Percentiles rank a stretch among this genome's conserved stretches.
These are phyloP conservation scores for Pachycephala philippinensis DNA, from an alignment of 2,113 vertebrate species.

Conservation along the genomic window DNA sequence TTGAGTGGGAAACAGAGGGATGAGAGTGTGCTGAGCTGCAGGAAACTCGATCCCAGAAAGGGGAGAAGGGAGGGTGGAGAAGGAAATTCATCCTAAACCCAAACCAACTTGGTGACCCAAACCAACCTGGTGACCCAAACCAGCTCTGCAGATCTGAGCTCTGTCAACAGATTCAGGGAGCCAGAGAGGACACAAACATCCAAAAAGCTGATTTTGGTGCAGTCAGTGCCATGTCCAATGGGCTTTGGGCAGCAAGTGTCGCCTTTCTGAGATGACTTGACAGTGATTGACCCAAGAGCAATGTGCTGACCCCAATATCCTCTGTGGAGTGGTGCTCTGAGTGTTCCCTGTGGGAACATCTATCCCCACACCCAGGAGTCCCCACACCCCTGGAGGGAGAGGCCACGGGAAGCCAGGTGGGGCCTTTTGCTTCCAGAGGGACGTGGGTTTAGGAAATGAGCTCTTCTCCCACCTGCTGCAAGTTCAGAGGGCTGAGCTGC, in stretches of 20 bases:
- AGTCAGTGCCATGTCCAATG: rapidly evolving
- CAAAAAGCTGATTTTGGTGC: background rate
- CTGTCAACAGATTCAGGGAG: background rate
- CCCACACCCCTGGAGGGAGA: background rate
- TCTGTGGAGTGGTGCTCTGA: background rate
- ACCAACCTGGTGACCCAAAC: background rate
- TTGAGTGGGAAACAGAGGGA: background rate
- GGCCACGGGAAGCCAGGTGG: rapidly evolving
- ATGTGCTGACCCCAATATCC: background rate
- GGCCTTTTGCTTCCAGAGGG: background rate
- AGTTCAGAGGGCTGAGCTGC: background rate
- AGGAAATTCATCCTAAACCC: background rate
- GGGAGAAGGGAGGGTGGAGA: background rate
- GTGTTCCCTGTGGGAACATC: background rate
- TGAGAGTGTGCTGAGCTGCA: background rate
- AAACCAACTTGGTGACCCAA: background rate
- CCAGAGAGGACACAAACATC: background rate
- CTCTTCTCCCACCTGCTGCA: background rate
- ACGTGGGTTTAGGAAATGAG: background rate
- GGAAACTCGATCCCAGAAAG: background rate
- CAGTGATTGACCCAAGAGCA: rapidly evolving
- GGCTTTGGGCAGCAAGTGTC: rapidly evolving
- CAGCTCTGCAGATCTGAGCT: background rate
- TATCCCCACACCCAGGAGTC: rapidly evolving
- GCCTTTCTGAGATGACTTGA: background rate